Percentiles rank a stretch among this genome's conserved stretches.
phyloP scores from a whole-genome alignment of 2,797 vertebrate species.

The Rhinogobio ventralis region DNA sequence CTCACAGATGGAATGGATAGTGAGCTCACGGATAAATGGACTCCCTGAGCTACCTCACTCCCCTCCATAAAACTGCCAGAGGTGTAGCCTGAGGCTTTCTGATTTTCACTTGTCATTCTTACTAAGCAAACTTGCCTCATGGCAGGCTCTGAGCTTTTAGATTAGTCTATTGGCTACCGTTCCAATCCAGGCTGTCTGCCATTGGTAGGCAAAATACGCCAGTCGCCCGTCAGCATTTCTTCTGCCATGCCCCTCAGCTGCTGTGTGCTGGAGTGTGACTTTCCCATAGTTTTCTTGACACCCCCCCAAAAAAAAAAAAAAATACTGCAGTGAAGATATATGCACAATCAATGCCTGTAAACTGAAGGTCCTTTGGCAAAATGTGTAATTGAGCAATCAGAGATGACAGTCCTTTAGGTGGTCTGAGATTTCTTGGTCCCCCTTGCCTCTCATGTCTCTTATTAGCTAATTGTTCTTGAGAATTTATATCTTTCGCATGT shows the following conservation, averaged over 20 bases:
- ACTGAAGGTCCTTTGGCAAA: constrained; percentile 55
- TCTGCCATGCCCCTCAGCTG: constrained; percentile 45
- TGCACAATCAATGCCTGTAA: constrained; percentile 32
- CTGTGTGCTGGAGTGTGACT: constrained; percentile 15
- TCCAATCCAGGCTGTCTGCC: constrained; percentile 43
- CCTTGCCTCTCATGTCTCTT: constrained; percentile 57
- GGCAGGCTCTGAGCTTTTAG: constrained; percentile 41
- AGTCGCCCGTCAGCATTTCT: constrained; percentile 22
- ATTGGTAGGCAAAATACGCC: constrained; percentile 33
- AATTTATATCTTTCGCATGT: constrained; percentile 64
- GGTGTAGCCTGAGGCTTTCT: constrained; percentile 55
- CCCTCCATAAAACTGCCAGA: constrained; percentile 43
- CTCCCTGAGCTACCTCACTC: constrained; percentile 16
- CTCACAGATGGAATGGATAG: constrained; percentile 19
- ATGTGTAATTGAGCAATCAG: constrained; percentile 71
- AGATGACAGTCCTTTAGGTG: constrained; percentile 66
- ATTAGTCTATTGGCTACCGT: constrained; percentile 45
- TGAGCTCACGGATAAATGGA: constrained; percentile 31
- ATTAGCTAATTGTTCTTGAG: constrained; percentile 67
- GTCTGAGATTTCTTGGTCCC: constrained; percentile 63
- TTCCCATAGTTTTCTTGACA: constrained; percentile 30
- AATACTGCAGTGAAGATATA: constrained; percentile 21
- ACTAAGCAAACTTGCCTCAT: constrained; percentile 55
- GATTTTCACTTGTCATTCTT: constrained; percentile 56
- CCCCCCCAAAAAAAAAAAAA: constrained; percentile 31